Evolutionary conservation across 1,140 invertebrate genomes (phyloP).

Genomic region (Telenomus remus): DNA sequence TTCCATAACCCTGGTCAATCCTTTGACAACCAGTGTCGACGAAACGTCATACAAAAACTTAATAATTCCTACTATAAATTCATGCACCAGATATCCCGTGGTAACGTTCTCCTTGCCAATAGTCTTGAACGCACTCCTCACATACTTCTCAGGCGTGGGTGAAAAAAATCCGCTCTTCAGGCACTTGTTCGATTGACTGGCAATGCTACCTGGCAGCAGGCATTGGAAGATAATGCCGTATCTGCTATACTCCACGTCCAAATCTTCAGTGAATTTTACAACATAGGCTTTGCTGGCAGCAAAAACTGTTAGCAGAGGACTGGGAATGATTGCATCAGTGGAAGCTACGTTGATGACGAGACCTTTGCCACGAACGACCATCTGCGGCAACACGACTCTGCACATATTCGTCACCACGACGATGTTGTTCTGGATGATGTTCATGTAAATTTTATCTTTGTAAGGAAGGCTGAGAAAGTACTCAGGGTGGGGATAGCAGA

Average conservation of each 20-base stretch:
- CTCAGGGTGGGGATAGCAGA: constrained; percentile 79
- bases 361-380: constrained; percentile 79
- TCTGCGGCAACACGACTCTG: constrained; percentile 79
- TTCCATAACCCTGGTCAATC: constrained; percentile 63
- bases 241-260: constrained; percentile 78
- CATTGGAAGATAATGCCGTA: constrained; percentile 80
- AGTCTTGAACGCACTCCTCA: constrained; percentile 77
- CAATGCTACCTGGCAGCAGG: constrained; percentile 80
- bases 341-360: constrained; percentile 83
- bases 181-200: constrained; percentile 79
- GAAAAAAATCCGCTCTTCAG: constrained; percentile 77
- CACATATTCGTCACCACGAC: constrained; percentile 89
- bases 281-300: constrained; percentile 77
- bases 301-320: constrained; percentile 79
- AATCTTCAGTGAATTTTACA: constrained; percentile 78
- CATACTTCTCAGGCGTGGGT: constrained; percentile 78
- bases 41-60: constrained; percentile 58
- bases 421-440: constrained; percentile 84
- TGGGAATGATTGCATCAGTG: constrained; percentile 75
- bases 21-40: constrained; percentile 43
- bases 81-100: constrained; percentile 77
- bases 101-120: constrained; percentile 77
- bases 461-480: constrained; percentile 74
- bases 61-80: constrained; percentile 68
- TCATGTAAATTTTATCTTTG: constrained; percentile 65